Evolutionary conservation across 2,113 vertebrate species (phyloP), one percentile per base, ranked within the genome.

Genomic region (Sorex fumeus): DNA sequence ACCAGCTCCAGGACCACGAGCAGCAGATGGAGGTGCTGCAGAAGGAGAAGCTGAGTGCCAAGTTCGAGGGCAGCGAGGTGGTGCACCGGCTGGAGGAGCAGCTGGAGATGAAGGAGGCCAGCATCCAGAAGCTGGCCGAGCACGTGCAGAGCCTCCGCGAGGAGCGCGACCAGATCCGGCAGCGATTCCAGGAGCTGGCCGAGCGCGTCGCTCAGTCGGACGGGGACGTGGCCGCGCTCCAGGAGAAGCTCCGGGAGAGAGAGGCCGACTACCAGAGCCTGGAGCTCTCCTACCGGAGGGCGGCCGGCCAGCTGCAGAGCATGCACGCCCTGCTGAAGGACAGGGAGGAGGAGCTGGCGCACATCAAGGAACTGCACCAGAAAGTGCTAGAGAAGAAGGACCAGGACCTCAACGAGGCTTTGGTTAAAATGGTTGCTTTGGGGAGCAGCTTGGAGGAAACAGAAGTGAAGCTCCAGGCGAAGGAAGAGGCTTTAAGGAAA

Each of bases 371-470:
- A 83, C 97, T 97, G 95, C 99, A 99, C 6, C 97, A 98, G 94
- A 98, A 98, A 87, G 97, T 98, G 67, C 97, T 99, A 82, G 98
- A 98, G 69, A 98, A 98, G 94, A 99, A 99, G 72, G 99, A 99
- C 62, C 98, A 98, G 80, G 99, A 99, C 91, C 97, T 99, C 91
- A 98, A 97, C 57, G 99, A 99, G 95, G 98, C 98, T 57, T 97
- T 99, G 86, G 97, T 99, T 93, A 99, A 99, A 97, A 98, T 99
- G 98, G 97, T 98, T 34, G 98, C 98, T 70, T 96, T 99, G 80
- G 99, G 98, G 79, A 99, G 96, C 97, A 99, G 98, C 96, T 97
- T 99, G 82, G 99, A 99, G 96, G 98, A 99, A 95, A 98, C 98
- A 0, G 99, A 99, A 94, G 96, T 98, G 82, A 98, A 98, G 88